Evolutionary conservation across 2,888 invertebrate species (phyloP).

Genomic region (Ferdinandea cuprea): DNA sequence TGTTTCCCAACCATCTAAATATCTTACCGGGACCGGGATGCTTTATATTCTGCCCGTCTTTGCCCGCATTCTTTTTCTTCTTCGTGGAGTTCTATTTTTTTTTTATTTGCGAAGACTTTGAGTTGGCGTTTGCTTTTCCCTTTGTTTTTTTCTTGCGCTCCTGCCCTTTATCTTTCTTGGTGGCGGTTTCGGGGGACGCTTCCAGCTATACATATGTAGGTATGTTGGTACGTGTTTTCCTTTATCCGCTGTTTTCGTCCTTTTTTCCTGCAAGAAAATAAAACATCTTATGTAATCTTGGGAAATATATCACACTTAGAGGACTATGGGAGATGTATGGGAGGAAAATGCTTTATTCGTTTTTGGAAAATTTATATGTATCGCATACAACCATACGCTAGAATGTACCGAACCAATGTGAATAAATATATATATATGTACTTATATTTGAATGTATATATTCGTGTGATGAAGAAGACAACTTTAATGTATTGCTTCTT

Average conservation of each 20-base stretch:
- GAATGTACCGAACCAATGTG: slow-evolving; percentile 75
- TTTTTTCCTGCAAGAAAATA: slow-evolving; percentile 76
- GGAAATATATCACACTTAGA: slow-evolving; percentile 83
- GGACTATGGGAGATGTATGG: slow-evolving; percentile 76
- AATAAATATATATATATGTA: slow-evolving; percentile 74
- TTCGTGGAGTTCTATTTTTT: slow-evolving; percentile 65
- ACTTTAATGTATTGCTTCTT: slow-evolving; percentile 69
- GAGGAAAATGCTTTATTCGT: slow-evolving; percentile 83
- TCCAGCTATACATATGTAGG: slow-evolving; percentile 23
- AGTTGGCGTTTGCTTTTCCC: slow-evolving; percentile 54
- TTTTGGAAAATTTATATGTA: slow-evolving; percentile 82
- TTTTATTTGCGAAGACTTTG: slow-evolving; percentile 53
- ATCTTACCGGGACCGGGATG: slow-evolving; percentile 68
- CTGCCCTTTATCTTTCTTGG: slow-evolving; percentile 52
- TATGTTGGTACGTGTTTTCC: slow-evolving; percentile 59
- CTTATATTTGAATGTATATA: slow-evolving; percentile 42
- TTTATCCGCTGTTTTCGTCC: slow-evolving; percentile 71
- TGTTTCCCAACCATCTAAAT: slow-evolving; percentile 68
- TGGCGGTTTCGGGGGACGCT: slow-evolving; percentile 47
- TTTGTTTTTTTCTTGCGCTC: slow-evolving; percentile 20
- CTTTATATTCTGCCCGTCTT: slow-evolving; percentile 71
- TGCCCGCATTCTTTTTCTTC: slow-evolving; percentile 58
- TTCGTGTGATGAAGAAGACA: slow-evolving; percentile 65
- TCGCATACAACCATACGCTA: slow-evolving; percentile 70
- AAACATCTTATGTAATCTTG: slow-evolving; percentile 83